Evolutionary conservation across 2,797 vertebrate species (phyloP).

Genomic region (Falco naumanni): DNA sequence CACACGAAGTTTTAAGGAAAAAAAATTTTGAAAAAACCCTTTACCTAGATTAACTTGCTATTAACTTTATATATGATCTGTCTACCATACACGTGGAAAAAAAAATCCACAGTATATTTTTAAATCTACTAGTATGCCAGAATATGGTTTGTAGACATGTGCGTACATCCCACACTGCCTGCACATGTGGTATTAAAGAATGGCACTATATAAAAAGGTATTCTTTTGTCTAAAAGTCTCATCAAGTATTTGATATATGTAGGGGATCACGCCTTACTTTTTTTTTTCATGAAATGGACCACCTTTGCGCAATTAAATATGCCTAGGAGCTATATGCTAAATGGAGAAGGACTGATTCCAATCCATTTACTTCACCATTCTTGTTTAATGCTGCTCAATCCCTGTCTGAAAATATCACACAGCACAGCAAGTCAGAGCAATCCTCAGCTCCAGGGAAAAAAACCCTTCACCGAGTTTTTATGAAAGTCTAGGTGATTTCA

Average conservation of each 20-base stretch:
- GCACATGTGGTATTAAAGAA: accelerated
- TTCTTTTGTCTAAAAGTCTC: not conserved
- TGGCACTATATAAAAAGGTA: accelerated
- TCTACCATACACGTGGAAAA: accelerated
- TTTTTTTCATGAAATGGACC: not conserved
- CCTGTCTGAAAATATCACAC: not conserved
- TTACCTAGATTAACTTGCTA: not conserved
- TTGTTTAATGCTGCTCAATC: not conserved
- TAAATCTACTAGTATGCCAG: not conserved
- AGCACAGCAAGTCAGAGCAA: not conserved
- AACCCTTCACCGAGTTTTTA: not conserved
- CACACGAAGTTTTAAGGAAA: not conserved
- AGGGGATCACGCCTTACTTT: not conserved
- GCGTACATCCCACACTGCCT: not conserved
- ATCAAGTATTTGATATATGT: not conserved
- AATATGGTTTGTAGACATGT: not conserved
- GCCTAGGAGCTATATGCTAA: not conserved
- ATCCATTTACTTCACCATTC: not conserved
- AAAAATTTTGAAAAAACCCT: not conserved
- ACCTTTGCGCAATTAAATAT: not conserved
- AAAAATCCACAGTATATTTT: not conserved
- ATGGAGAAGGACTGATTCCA: not conserved
- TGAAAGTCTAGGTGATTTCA: not conserved
- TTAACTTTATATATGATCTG: not conserved
- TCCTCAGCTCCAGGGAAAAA: not conserved